These are phyloP conservation scores for Mimachlamys varia DNA, from an alignment of 2,888 invertebrate species.

Conservation along the genomic window DNA sequence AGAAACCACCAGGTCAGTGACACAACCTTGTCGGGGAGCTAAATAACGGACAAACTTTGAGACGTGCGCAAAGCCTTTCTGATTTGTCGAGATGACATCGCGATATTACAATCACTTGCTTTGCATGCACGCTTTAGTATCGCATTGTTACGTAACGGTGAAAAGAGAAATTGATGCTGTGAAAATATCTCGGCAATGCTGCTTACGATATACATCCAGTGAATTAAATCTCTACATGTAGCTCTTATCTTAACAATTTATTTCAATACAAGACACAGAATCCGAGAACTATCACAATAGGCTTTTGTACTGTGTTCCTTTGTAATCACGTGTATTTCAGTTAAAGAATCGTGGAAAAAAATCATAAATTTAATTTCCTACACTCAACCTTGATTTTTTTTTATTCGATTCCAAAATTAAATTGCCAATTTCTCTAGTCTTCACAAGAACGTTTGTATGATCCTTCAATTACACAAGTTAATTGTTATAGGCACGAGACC, in stretches of 20 bases:
- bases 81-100: too few relatives aligned
- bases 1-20: too few relatives aligned
- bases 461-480: not conserved
- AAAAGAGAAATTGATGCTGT: not conserved
- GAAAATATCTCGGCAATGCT: not conserved
- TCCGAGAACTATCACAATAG: too few relatives aligned
- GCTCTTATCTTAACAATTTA: too few relatives aligned
- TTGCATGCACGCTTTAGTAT: not conserved
- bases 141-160: not conserved
- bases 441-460: not conserved
- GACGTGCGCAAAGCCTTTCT: too few relatives aligned
- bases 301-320: not conserved
- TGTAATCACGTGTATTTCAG: not conserved
- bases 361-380: not conserved
- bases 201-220: not conserved
- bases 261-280: too few relatives aligned
- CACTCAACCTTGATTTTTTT: slow-evolving; percentile 9
- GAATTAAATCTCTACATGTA: not conserved
- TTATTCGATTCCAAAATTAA: not conserved
- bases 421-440: slow-evolving; percentile 4
- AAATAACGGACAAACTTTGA: too few relatives aligned
- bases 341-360: not conserved
- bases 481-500: not conserved
- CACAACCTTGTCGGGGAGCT: too few relatives aligned
- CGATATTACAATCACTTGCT: too few relatives aligned